A percentile compares a stretch with the other conserved stretches of the same genome.
Conservation (phyloP, 1,140 invertebrate genomes). For the Lasioglossum baleicum region DNA sequence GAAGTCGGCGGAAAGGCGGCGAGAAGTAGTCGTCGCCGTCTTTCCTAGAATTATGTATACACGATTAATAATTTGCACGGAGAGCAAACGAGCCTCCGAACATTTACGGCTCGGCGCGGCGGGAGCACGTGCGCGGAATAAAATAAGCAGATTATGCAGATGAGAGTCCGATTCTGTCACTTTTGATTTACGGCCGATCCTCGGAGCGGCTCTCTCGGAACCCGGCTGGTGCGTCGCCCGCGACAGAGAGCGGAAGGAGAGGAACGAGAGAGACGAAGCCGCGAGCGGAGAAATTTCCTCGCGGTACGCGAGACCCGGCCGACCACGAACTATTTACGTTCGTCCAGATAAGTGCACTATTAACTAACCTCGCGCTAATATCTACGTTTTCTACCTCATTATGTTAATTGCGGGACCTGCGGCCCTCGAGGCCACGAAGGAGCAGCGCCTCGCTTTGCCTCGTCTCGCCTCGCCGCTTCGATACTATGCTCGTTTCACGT, state of each 20-base stretch:
- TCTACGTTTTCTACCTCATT: slow-evolving; percentile 69
- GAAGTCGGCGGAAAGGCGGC: not conserved
- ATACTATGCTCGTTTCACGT: not conserved
- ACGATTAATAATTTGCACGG: slow-evolving; percentile 53
- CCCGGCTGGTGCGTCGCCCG: no score
- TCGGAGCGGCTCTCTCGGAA: not conserved
- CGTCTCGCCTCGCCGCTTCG: not conserved
- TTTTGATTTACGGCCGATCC: slow-evolving; percentile 57
- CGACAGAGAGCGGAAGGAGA: not conserved
- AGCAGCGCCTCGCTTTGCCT: slow-evolving; percentile 23
- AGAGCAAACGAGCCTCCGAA: slow-evolving; percentile 11
- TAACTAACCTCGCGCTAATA: slow-evolving; percentile 71
- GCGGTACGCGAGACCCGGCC: slow-evolving; percentile 2
- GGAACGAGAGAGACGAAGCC: not conserved
- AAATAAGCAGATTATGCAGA: slow-evolving; percentile 61
- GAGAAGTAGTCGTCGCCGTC: not conserved
- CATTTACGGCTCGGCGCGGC: slow-evolving; percentile 24
- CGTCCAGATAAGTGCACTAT: slow-evolving; percentile 66
- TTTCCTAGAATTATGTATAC: not conserved
- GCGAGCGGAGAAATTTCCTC: slow-evolving; percentile 18
- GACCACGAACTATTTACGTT: slow-evolving; percentile 66
- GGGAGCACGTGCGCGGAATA: slow-evolving; percentile 51
- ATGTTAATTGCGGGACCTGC: slow-evolving; percentile 68
- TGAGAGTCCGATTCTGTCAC: slow-evolving; percentile 59
- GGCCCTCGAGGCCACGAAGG: slow-evolving; percentile 57